Percentiles rank a stretch among this genome's conserved stretches.
These are phyloP conservation scores for Chaetodon trifasciatus DNA, from an alignment of 2,797 vertebrate species.

Conservation along the genomic window DNA sequence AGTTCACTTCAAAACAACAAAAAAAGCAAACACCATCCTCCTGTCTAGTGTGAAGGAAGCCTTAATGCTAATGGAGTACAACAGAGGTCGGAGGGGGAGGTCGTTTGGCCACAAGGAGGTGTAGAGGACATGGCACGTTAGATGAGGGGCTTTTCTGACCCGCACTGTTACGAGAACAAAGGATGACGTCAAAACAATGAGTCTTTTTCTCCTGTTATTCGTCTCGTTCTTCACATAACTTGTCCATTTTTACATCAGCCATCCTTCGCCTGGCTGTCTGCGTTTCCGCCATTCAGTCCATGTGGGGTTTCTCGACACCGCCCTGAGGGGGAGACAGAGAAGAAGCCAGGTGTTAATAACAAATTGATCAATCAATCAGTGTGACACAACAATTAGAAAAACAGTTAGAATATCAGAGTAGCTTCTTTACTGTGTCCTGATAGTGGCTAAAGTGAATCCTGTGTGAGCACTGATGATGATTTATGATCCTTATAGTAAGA, in stretches of 20 bases:
- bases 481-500: background rate
- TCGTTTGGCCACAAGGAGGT: slow-evolving; percentile 75
- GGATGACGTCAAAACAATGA: slow-evolving; percentile 61
- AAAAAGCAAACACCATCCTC: slow-evolving; percentile 56
- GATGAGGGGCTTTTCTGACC: slow-evolving; percentile 65
- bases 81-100: slow-evolving; percentile 43
- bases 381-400: background rate
- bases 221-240: slow-evolving; percentile 46
- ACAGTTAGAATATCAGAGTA: background rate
- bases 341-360: slow-evolving; percentile 13
- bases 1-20: slow-evolving; percentile 56
- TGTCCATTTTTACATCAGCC: slow-evolving; percentile 36
- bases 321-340: slow-evolving; percentile 81
- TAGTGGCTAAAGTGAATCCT: background rate
- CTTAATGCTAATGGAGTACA: slow-evolving; percentile 54
- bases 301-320: slow-evolving; percentile 93
- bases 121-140: slow-evolving; percentile 79
- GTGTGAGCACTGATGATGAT: background rate
- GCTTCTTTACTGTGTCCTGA: background rate
- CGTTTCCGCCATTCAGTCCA: slow-evolving; percentile 84
- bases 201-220: slow-evolving; percentile 55
- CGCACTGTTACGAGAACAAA: slow-evolving; percentile 60
- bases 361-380: slow-evolving; percentile 7
- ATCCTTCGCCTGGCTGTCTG: slow-evolving; percentile 39
- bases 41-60: slow-evolving; percentile 41